These are phyloP conservation scores for Hydrozoanthus tunicans DNA, from an alignment of 64 coral and sea anemone species.

Conservation along the genomic window DNA sequence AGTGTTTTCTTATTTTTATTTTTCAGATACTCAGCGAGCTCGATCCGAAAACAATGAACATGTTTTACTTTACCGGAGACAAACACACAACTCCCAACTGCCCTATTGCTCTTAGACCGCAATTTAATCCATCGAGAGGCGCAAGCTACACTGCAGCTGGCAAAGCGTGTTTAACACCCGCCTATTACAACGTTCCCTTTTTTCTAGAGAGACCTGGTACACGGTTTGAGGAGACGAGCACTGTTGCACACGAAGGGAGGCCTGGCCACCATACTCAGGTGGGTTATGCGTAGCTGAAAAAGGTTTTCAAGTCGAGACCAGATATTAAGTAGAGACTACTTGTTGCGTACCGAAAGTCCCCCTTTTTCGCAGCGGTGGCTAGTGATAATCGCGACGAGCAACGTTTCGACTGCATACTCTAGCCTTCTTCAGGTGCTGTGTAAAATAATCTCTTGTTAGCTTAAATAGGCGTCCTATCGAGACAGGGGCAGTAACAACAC, in stretches of 20 bases:
- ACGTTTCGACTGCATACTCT: too few relatives aligned
- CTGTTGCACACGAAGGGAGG: conserved; percentile 28
- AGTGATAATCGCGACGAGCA: too few relatives aligned
- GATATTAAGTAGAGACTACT: neutral
- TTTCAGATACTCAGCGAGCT: conserved; percentile 71
- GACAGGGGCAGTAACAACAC: neutral
- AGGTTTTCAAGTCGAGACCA: too few relatives aligned
- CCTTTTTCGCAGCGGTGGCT: too few relatives aligned
- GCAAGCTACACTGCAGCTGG: conserved; percentile 44
- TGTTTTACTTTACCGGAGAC: conserved; percentile 76
- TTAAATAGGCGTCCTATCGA: too few relatives aligned
- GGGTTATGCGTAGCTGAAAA: too few relatives aligned
- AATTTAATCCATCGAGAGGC: conserved; percentile 77
- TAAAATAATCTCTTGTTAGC: too few relatives aligned
- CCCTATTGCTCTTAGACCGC: conserved; percentile 54
- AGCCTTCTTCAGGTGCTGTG: too few relatives aligned
- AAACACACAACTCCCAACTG: conserved; percentile 86
- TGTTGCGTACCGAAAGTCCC: too few relatives aligned
- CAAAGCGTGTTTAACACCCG: neutral
- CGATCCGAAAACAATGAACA: conserved; percentile 68
- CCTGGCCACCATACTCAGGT: conserved; percentile 52
- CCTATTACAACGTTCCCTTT: conserved; percentile 69
- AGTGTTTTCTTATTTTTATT: too few relatives aligned
- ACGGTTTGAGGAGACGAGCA: neutral
- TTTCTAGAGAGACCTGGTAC: conserved; percentile 62